Evolutionary conservation across 1,140 invertebrate species (phyloP).

Genomic region (Drosophila serrata): DNA sequence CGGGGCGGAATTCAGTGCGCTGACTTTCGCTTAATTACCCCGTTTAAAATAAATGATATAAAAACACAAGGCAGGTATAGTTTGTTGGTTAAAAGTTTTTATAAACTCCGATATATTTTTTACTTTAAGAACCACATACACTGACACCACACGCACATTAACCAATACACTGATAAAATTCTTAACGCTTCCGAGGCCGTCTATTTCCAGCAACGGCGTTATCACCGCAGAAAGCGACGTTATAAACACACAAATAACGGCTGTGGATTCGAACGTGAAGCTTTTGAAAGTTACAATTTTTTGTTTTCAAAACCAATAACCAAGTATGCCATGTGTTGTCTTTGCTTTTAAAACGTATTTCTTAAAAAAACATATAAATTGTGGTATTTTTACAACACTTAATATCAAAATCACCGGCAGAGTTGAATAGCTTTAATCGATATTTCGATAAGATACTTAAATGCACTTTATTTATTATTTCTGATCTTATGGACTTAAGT

Average conservation of each 20-base stretch:
- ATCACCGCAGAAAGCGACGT: neutral
- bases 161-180: slow-evolving; percentile 67
- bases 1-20: slow-evolving; percentile 3
- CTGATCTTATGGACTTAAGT: neutral
- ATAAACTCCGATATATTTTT: slow-evolving; percentile 71
- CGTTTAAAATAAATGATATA: slow-evolving; percentile 75
- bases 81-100: slow-evolving; percentile 68
- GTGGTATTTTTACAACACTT: slow-evolving; percentile 2
- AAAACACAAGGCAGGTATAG: slow-evolving; percentile 68
- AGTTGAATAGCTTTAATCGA: neutral
- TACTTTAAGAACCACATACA: slow-evolving; percentile 73
- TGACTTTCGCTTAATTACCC: slow-evolving; percentile 9
- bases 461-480: neutral
- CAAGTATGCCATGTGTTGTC: neutral
- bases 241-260: slow-evolving; percentile 22
- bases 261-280: neutral
- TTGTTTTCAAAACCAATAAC: too few species aligned
- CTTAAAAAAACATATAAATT: neutral
- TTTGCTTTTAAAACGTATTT: neutral
- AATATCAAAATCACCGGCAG: slow-evolving; percentile 4
- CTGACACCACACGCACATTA: slow-evolving; percentile 45
- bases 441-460: neutral
- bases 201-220: slow-evolving; percentile 52
- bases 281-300: neutral
- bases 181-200: slow-evolving; percentile 43